A percentile compares a stretch with the other conserved stretches of the same genome.
Evolutionary conservation across 2,797 vertebrate genomes (phyloP).

Genomic region (Brotula barbata): DNA sequence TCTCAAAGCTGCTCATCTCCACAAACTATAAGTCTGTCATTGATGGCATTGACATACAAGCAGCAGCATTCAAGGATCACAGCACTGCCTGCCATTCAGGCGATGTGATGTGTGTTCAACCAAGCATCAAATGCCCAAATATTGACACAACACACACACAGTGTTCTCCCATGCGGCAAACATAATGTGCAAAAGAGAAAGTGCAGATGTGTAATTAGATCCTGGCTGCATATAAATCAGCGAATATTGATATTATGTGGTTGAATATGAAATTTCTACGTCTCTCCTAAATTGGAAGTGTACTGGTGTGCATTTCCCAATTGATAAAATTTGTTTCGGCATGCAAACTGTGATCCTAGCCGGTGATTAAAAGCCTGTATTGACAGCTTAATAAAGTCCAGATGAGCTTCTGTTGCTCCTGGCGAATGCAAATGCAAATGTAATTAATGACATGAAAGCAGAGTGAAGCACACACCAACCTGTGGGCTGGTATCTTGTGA

Average conservation of each 20-base stretch:
- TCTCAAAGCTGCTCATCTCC: conserved; percentile 16
- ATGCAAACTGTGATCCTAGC: conserved; percentile 16
- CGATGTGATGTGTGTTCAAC: conserved; percentile 25
- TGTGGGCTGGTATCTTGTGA: conserved; percentile 95
- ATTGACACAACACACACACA: conserved; percentile 41
- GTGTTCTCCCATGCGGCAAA: conserved; percentile 19
- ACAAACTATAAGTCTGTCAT: too few relatives aligned
- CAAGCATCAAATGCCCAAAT: conserved; percentile 31
- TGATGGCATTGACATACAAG: conserved; percentile 13
- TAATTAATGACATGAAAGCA: conserved; percentile 57
- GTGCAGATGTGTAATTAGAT: conserved; percentile 45
- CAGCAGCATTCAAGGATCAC: conserved; percentile 12
- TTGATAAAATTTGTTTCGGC: conserved; percentile 18
- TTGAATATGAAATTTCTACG: neutral
- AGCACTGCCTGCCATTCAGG: conserved; percentile 13
- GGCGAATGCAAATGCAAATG: conserved; percentile 26
- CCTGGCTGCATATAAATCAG: conserved; percentile 39
- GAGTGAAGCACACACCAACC: conserved; percentile 75
- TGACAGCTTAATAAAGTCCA: conserved; percentile 44
- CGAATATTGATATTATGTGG: conserved; percentile 22
- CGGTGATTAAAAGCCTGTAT: conserved; percentile 19
- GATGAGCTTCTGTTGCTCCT: conserved; percentile 22
- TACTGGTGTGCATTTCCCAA: too few relatives aligned
- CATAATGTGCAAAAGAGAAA: conserved; percentile 36
- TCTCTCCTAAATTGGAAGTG: too few relatives aligned